These are phyloP conservation scores for Corbicula japonica DNA, from an alignment of 2,888 invertebrate species.

Conservation along the genomic window DNA sequence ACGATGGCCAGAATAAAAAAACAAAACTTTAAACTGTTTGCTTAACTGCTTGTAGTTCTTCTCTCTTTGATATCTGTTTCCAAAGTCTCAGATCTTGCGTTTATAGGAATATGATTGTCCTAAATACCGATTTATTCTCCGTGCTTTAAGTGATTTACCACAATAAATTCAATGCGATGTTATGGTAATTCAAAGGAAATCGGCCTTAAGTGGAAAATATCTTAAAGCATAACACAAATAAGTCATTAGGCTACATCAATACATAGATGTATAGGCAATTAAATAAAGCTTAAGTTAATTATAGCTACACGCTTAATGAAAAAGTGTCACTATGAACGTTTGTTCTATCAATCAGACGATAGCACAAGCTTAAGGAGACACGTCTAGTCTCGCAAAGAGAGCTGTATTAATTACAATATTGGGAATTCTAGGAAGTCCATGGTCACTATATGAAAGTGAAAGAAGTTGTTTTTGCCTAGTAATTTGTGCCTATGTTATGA, in stretches of 20 bases:
- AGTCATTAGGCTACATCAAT: constrained; percentile 45
- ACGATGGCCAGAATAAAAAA: too few species aligned
- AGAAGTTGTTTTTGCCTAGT: too few species aligned
- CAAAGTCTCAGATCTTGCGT: too few species aligned
- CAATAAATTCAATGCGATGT: constrained; percentile 11
- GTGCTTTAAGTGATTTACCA: constrained; percentile 8
- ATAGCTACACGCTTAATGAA: constrained; percentile 38
- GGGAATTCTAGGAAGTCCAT: too few species aligned
- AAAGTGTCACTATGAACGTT: constrained; percentile 46
- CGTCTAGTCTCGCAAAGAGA: too few species aligned
- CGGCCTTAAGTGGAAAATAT: constrained; percentile 16
- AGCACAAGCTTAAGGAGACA: constrained; percentile 13
- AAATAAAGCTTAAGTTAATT: constrained; percentile 51
- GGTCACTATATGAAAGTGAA: too few species aligned
- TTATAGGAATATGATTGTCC: constrained; percentile 11
- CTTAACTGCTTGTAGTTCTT: too few species aligned
- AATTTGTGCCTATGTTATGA: too few species aligned
- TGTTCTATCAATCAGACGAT: constrained; percentile 51
- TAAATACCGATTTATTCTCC: background rate
- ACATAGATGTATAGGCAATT: constrained; percentile 46
- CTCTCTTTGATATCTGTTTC: too few species aligned
- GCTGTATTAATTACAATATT: too few species aligned
- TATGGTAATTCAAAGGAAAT: constrained; percentile 21
- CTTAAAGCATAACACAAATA: constrained; percentile 16
- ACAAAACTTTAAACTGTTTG: too few species aligned